Percentiles rank a stretch among this genome's conserved stretches.
phyloP scores from a whole-genome alignment of 2,888 invertebrate genomes.

The Helicoverpa assulta region DNA sequence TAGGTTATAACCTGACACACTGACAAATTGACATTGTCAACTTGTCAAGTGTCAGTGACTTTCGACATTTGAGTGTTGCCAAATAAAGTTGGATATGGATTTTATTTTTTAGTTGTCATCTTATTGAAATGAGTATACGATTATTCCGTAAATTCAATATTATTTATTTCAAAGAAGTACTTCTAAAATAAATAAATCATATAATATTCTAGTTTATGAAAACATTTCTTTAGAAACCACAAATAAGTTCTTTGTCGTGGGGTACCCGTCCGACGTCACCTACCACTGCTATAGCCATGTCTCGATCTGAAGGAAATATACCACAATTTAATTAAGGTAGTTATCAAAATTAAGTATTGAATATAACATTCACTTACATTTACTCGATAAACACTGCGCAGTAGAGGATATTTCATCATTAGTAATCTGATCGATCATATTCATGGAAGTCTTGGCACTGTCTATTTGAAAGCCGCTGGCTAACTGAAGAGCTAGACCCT shows the following conservation, averaged over 20 bases:
- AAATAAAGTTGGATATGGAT: no score
- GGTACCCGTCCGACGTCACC: slow-evolving; percentile 79
- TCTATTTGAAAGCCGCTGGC: slow-evolving; percentile 70
- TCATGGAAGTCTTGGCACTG: slow-evolving; percentile 62
- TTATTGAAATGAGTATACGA: no score
- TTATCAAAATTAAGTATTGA: no score
- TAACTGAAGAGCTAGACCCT: slow-evolving; percentile 77
- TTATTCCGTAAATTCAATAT: no score
- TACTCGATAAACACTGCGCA: slow-evolving; percentile 68
- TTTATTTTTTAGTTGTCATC: no score
- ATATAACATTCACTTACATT: slow-evolving; percentile 60
- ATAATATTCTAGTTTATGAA: neutral
- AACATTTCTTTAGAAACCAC: slow-evolving; percentile 6
- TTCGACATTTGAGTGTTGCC: neutral
- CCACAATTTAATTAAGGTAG: neutral
- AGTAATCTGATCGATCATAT: slow-evolving; percentile 69
- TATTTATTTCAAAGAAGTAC: slow-evolving; percentile 1
- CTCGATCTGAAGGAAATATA: slow-evolving; percentile 58
- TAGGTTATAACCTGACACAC: neutral
- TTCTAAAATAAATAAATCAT: slow-evolving; percentile 7
- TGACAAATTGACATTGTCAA: neutral
- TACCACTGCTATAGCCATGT: slow-evolving; percentile 79
- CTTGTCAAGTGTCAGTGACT: neutral
- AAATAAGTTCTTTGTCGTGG: slow-evolving; percentile 66
- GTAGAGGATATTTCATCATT: slow-evolving; percentile 68